Evolutionary conservation across 2,888 invertebrate species (phyloP), one percentile per base, ranked within the genome.

Genomic region (Gari tellinella): DNA sequence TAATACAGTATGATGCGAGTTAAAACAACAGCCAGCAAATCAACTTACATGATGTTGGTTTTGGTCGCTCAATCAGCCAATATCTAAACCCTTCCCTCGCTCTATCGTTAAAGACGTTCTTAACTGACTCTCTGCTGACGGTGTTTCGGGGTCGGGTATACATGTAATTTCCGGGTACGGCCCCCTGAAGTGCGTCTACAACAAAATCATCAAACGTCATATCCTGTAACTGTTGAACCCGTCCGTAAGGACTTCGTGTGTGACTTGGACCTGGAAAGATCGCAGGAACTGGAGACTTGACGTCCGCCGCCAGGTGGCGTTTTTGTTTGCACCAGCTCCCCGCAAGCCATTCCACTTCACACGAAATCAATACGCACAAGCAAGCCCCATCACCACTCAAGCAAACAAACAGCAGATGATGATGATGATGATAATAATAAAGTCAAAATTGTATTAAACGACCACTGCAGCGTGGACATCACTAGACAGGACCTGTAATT

Each of bases 31-130:
- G 10, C n/a, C 25, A 7, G 1, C 19, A 19, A 21, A 17, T 58
- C 19, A 46, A 86, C 89, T 85, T 81, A 91, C 91, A 90, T 25
- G 58, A 77, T 7, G 90, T 91, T 14, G 90, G 90, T 60, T 87
- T 85, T 25, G 90, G 91, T 79, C 86, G 75, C 52, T 90, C 87
- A 60, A 87, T 86, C 26, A 86, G 80, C 91, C 91, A 91, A 70
- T 90, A 91, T 23, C 88, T 70, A 83, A 89, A 90, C 1, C 90
- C 90, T 10, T 88, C 87, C 60, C 70, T 74, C 0, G 91, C 90
- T 40, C 89, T 70, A 19, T 84, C 80, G 65, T 88, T 86, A 76
- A 73, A 89, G n/a, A 80, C 69, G 56, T 85, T 88, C 65, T 81
- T 67, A 14, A 77, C 25, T 8, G 75, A 38, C 15, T 65, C 66